Evolutionary conservation across 2,113 vertebrate species (phyloP).

Genomic region (Lates calcarifer): DNA sequence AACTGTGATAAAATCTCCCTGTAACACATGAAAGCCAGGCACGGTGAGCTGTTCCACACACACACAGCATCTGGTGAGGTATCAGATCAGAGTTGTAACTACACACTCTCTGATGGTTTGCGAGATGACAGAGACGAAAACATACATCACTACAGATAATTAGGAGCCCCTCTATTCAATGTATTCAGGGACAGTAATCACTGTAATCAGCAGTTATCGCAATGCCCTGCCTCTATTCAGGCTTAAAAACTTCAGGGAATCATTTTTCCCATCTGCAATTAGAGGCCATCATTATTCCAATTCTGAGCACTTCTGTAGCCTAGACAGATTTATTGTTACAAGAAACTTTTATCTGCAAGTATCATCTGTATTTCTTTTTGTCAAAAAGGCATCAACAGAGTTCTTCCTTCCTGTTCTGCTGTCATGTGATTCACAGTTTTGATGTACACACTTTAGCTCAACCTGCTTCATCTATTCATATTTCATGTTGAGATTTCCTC

Average conservation of each 20-base stretch:
- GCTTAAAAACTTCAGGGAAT: slow-evolving; percentile 24
- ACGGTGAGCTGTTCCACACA: not conserved
- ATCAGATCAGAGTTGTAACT: slow-evolving; percentile 24
- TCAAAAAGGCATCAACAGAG: not conserved
- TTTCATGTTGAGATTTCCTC: not conserved
- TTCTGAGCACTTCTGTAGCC: slow-evolving; percentile 3
- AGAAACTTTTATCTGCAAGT: not conserved
- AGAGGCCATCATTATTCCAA: slow-evolving; percentile 1
- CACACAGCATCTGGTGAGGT: slow-evolving; percentile 23
- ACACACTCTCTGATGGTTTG: slow-evolving; percentile 2
- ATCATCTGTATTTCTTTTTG: not conserved
- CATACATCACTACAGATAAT: slow-evolving; percentile 36
- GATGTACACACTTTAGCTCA: not conserved
- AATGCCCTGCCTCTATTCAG: not conserved
- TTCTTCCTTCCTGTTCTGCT: not conserved
- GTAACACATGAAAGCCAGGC: not conserved
- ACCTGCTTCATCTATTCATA: not conserved
- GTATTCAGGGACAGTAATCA: slow-evolving; percentile 28
- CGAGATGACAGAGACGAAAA: slow-evolving; percentile 32
- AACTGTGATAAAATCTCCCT: not conserved
- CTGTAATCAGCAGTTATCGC: slow-evolving; percentile 40
- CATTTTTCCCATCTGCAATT: slow-evolving; percentile 20
- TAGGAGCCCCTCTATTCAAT: slow-evolving; percentile 30
- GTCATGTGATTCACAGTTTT: not conserved
- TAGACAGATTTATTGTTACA: not conserved